Evolutionary conservation across 1,140 invertebrate genomes (phyloP), one percentile per base, ranked within the genome.

Genomic region (Atta cephalotes): DNA sequence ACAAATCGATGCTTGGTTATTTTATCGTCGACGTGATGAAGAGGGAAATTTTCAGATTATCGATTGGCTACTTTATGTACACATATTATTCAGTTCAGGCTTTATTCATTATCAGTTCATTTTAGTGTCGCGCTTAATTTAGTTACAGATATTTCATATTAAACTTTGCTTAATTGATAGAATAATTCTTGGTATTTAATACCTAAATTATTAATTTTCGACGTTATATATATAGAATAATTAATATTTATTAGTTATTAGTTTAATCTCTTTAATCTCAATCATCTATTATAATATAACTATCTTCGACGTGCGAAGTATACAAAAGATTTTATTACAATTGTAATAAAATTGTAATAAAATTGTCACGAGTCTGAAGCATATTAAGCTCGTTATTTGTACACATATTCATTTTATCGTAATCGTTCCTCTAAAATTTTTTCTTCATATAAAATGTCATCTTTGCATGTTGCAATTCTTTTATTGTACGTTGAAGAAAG

Each of bases 341-440:
- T 49, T 14, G 49, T 25, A 25, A 25, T 25, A 25, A 25, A 25
- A 25, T 25, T 25, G 25, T 25, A 25, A 25, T 25, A 25, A 25
- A 25, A 25, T 25, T 25, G 25, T 25, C 49, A 14, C 2, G 12
- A 49, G 49, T 49, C 2, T 49, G 45, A 12, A 49, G 9, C 45
- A 12, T 49, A 53, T 45, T 81, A 71, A 81, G 28, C 66, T 82
- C 12, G 53, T 71, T 82, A 72, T 16, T 56, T n/a, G 49, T 2
- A 72, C 39, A 7, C 35, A 39, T 39, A 39, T 9, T 71, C 70
- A 25, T 25, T 12, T 4, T 66, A 62, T 82, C 6, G 6, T 39
- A 39, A 49, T 74, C 56, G 12, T 62, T 28, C 68, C 35, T 21
- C 39, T 10, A 25, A 18, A 16, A 58, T 49, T 66, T 72, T 60